These are phyloP conservation scores for Argya squamiceps DNA, from an alignment of 2,797 vertebrate species.

Conservation along the genomic window DNA sequence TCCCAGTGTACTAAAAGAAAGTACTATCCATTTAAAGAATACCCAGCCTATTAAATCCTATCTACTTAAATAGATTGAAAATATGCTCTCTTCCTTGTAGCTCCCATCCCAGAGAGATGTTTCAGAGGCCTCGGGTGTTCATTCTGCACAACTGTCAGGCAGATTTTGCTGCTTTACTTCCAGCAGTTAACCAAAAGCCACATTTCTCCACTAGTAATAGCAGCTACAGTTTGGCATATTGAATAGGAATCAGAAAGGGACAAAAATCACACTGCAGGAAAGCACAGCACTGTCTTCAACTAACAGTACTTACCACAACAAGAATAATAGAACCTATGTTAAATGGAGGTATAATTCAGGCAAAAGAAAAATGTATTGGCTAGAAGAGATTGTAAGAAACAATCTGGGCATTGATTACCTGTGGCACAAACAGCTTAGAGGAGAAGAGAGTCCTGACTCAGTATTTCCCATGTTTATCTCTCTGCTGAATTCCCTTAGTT, in stretches of 20 bases:
- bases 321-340: background rate
- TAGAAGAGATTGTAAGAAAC: background rate
- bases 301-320: background rate
- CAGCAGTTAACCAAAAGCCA: background rate
- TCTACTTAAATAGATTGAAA: background rate
- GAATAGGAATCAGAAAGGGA: background rate
- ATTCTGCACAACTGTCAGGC: background rate
- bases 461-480: background rate
- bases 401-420: background rate
- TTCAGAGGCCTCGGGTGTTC: background rate
- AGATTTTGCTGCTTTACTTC: background rate
- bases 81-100: background rate
- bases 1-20: background rate
- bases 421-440: background rate
- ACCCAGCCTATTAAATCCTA: no score
- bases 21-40: no score
- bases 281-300: background rate
- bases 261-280: background rate
- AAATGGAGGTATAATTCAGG: background rate
- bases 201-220: background rate
- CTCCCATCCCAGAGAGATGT: background rate
- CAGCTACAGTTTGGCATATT: background rate
- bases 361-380: background rate
- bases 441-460: background rate
- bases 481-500: background rate